Evolutionary conservation across 2,113 vertebrate species (phyloP), one percentile per base, ranked within the genome.

Genomic region (Tichodroma muraria): DNA sequence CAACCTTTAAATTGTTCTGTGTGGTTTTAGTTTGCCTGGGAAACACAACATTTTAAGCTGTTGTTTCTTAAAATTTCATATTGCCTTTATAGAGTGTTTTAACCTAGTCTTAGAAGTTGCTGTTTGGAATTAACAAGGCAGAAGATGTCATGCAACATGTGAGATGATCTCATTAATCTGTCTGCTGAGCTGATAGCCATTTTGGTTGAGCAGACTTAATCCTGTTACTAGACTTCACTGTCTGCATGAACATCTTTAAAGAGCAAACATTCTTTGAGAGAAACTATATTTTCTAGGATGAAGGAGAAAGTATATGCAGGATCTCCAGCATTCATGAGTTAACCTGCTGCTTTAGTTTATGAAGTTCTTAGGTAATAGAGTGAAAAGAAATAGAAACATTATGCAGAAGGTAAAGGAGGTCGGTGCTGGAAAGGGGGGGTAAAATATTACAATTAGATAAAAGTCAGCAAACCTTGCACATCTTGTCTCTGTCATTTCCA

Each of bases 121-220:
- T 80, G 2, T 65, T 85, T 94, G 71, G 56, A 92, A 73, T 93
- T 87, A 89, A 85, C 44, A 79, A 76, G 63, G 78, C 65, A 65
- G 60, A 86, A 93, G 76, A 93, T 91, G 94, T 84, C 92, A 88
- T 81, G 77, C 85, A 88, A 53, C 92, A 89, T 63, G 90, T 93
- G 80, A 96, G 90, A 94, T 68, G 83, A 94, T 94, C 78, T 91
- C 35, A 10, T 93, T 97, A 91, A 91, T 87, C 76, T 89, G 56
- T 38, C 73, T 96, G 78, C 90, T 94, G 79, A 84, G 83, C 94
- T 95, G 86, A 72, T 77, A 66, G 80, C 91, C 30, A 17, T 65
- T 96, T 91, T 92, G 63, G 85, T 89, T 91, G 81, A 90, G 66
- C 76, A 73, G 84, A 91, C 54, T 77, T 95, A 91, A 96, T 97